A percentile compares a stretch with the other conserved stretches of the same genome.
Evolutionary conservation across 2,113 vertebrate species (phyloP).

Genomic region (Uria lomvia): DNA sequence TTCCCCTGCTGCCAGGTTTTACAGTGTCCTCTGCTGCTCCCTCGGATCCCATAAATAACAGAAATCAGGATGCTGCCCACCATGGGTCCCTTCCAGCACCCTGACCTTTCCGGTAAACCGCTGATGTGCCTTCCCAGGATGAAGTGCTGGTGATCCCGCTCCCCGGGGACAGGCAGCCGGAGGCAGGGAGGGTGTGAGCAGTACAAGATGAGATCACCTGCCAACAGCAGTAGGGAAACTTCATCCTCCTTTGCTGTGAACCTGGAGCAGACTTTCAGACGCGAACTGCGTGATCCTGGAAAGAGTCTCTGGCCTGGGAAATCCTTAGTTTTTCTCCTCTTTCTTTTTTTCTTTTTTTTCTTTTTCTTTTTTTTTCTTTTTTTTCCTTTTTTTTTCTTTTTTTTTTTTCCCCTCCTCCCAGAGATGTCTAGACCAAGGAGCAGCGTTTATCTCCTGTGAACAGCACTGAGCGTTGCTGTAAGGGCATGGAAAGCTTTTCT

Average conservation of each 20-base stretch:
- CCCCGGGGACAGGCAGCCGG: not conserved
- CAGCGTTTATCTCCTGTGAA: not conserved
- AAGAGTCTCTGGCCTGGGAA: constrained; percentile 42
- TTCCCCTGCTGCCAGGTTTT: constrained; percentile 13
- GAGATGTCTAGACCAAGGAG: constrained; percentile 25
- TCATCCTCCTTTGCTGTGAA: constrained; percentile 33
- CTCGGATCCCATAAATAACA: not conserved
- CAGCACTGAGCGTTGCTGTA: not conserved
- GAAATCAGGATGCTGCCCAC: constrained; percentile 1
- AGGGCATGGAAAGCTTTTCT: not conserved
- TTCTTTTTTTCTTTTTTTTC: not conserved
- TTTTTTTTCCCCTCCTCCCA: not conserved
- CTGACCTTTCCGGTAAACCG: constrained; percentile 11
- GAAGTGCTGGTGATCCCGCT: constrained; percentile 25
- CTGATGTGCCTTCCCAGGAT: constrained; percentile 4
- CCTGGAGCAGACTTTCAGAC: constrained; percentile 43
- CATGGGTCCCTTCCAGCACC: constrained; percentile 18
- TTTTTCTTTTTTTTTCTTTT: not conserved
- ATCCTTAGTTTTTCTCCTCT: not conserved
- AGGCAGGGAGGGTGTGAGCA: constrained; percentile 35
- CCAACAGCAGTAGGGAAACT: constrained; percentile 47
- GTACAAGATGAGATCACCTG: constrained; percentile 63
- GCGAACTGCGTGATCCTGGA: constrained; percentile 42
- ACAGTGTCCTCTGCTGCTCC: not conserved
- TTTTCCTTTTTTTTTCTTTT: not conserved